These are phyloP conservation scores for Peromyscus melanophrys DNA, from an alignment of 2,797 vertebrate genomes.

Conservation along the genomic window DNA sequence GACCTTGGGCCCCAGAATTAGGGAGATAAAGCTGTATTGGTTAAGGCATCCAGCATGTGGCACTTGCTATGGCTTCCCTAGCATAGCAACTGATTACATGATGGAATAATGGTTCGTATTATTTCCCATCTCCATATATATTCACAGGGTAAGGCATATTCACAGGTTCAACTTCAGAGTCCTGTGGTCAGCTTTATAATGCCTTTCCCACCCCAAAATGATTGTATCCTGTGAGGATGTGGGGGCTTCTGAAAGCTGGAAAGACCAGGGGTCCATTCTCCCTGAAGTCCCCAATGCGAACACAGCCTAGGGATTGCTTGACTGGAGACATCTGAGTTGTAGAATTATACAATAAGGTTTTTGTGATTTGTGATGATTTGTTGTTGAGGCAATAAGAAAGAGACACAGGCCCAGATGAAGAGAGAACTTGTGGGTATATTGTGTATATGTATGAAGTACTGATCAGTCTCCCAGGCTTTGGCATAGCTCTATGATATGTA, in stretches of 20 bases:
- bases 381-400: not conserved
- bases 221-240: not conserved
- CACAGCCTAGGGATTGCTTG: no score
- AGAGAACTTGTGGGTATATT: not conserved
- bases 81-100: no score
- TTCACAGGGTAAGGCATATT: not conserved
- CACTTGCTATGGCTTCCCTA: accelerated
- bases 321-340: not conserved
- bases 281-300: no score
- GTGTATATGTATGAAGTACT: no score
- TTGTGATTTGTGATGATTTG: not conserved
- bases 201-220: not conserved
- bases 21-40: not conserved
- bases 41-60: not conserved
- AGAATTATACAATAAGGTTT: not conserved
- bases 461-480: not conserved
- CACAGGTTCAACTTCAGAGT: not conserved
- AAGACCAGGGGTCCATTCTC: not conserved
- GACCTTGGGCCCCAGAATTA: not conserved
- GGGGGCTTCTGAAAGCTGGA: not conserved
- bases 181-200: not conserved
- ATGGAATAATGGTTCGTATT: not conserved
- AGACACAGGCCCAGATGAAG: not conserved
- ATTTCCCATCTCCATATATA: not conserved
- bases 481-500: not conserved